phyloP scores from a whole-genome alignment of 2,888 invertebrate species.

The Steromphala cineraria region DNA sequence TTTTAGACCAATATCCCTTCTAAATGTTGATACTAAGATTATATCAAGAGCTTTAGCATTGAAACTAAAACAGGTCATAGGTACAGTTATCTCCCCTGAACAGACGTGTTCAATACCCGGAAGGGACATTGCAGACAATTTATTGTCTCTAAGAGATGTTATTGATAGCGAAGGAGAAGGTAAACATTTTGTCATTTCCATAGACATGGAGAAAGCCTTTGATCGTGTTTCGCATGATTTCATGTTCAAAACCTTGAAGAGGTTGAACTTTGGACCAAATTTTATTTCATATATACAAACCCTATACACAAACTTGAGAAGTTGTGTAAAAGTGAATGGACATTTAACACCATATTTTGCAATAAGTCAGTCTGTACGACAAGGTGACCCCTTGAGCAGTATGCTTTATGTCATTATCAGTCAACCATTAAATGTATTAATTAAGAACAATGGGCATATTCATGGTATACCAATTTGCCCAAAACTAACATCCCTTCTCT shows the following conservation, averaged over 20 bases:
- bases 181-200: neutral
- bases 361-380: neutral
- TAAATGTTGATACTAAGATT: neutral
- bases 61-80: neutral
- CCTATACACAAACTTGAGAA: neutral
- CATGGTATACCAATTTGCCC: no score
- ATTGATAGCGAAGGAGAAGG: neutral
- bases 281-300: neutral
- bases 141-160: neutral
- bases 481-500: no score
- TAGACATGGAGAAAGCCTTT: neutral
- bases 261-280: neutral
- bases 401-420: no score
- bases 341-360: neutral
- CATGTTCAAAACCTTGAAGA: neutral
- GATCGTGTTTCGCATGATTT: neutral
- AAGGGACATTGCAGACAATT: neutral
- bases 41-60: neutral
- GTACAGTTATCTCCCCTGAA: neutral
- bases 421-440: no score
- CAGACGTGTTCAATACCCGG: neutral
- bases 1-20: neutral
- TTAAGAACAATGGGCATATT: no score
- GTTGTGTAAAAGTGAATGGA: neutral
- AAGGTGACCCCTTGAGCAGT: constrained; percentile 23